Evolutionary conservation across 2,797 vertebrate species (phyloP).

Genomic region (Basileuterus tristriatus): DNA sequence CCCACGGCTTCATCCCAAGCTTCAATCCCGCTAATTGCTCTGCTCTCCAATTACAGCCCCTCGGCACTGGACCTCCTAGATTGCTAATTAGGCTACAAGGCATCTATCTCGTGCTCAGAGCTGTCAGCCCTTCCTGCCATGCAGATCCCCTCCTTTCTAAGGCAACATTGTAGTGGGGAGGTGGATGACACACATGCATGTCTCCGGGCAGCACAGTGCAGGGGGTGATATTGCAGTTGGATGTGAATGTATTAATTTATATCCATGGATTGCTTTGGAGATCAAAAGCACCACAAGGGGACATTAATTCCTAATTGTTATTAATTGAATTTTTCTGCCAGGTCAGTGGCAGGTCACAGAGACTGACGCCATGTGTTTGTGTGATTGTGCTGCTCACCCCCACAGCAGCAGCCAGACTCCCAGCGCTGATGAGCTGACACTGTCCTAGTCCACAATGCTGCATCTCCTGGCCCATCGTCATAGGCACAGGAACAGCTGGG

Average conservation of each 20-base stretch:
- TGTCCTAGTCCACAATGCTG: not conserved
- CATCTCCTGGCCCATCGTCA: not conserved
- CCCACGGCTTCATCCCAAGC: accelerated
- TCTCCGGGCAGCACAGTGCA: not conserved
- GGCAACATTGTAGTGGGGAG: not conserved
- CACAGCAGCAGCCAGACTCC: not conserved
- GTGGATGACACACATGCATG: not conserved
- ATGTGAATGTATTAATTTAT: conserved; percentile 14
- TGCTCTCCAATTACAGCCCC: not conserved
- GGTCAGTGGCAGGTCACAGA: conserved; percentile 7
- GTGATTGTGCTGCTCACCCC: not conserved
- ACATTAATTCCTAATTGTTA: conserved; percentile 38
- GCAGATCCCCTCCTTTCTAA: not conserved
- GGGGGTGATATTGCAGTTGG: not conserved
- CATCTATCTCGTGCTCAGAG: not conserved
- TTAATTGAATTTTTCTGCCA: conserved; percentile 8
- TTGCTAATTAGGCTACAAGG: not conserved
- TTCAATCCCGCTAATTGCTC: not conserved
- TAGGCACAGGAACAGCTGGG: not conserved
- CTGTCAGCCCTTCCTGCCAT: not conserved
- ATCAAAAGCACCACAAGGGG: not conserved
- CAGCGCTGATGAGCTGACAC: not conserved
- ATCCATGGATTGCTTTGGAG: not conserved
- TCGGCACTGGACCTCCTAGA: not conserved
- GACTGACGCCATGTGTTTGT: accelerated